Evolutionary conservation across 1,140 invertebrate species (phyloP).

Genomic region (Arion vulgaris): DNA sequence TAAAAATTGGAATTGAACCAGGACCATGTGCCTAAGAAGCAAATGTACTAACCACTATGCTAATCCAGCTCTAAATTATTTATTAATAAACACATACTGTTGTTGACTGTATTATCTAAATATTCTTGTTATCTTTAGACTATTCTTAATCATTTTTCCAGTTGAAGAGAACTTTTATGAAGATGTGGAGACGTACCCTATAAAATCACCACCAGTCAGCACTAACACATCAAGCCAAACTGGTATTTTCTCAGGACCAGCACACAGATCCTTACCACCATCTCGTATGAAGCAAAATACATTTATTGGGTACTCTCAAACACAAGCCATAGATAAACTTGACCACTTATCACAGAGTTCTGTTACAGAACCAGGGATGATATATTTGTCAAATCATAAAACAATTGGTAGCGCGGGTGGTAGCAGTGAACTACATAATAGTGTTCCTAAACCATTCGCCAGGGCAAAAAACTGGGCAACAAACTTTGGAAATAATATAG

Average conservation of each 20-base stretch:
- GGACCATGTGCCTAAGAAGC: no score
- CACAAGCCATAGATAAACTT: background rate
- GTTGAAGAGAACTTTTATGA: conserved; percentile 30
- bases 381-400: background rate
- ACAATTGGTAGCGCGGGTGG: background rate
- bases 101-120: no score
- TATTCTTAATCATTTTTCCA: background rate
- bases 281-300: background rate
- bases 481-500: conserved; percentile 39
- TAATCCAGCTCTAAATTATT: no score
- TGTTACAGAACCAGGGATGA: background rate
- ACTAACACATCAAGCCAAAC: background rate
- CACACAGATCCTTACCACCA: background rate
- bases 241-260: background rate
- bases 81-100: no score
- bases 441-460: background rate
- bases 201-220: background rate
- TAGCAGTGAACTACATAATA: background rate
- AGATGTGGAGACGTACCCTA: conserved; percentile 22
- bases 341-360: no score
- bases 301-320: no score
- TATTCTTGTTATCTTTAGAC: no score
- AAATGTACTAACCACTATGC: no score
- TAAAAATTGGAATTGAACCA: no score
- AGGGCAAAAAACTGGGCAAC: conserved; percentile 22